A percentile compares a stretch with the other conserved stretches of the same genome.
phyloP scores from a whole-genome alignment of 2,113 vertebrate genomes.

The Ammodramus savannarum region DNA sequence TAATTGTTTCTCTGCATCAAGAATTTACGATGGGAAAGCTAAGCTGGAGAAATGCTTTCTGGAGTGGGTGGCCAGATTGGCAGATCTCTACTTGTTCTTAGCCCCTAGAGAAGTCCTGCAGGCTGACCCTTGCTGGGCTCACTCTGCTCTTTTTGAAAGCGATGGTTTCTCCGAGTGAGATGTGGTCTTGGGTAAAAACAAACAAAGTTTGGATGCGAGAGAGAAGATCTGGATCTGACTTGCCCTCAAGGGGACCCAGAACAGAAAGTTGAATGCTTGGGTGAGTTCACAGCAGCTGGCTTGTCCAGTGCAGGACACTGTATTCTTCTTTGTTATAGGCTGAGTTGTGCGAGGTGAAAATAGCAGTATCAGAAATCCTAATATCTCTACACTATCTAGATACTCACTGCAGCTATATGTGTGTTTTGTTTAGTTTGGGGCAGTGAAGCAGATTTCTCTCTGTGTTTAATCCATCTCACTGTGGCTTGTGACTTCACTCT shows the following conservation, averaged over 20 bases:
- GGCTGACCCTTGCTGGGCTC: not conserved
- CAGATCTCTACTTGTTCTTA: not conserved
- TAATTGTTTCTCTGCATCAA: not conserved
- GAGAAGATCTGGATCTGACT: slow-evolving; percentile 21
- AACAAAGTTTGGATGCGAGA: not conserved
- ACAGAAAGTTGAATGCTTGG: slow-evolving; percentile 2
- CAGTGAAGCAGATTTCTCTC: not conserved
- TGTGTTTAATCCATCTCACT: not conserved
- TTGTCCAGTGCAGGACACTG: not conserved
- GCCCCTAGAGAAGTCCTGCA: not conserved
- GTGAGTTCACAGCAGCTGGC: not conserved
- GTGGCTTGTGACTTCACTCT: not conserved
- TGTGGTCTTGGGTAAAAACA: not conserved
- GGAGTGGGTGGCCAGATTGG: not conserved
- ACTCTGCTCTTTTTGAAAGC: not conserved
- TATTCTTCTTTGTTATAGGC: not conserved
- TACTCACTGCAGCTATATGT: not conserved
- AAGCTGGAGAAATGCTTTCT: not conserved
- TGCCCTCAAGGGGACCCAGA: not conserved
- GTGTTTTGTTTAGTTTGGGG: not conserved
- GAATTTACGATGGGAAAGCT: not conserved
- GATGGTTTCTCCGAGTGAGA: not conserved
- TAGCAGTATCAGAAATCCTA: not conserved
- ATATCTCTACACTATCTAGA: not conserved
- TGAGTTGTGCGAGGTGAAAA: not conserved